Base-by-base conservation (phyloP, 2,113 vertebrate species). In the Tetrao urogallus region DNA sequence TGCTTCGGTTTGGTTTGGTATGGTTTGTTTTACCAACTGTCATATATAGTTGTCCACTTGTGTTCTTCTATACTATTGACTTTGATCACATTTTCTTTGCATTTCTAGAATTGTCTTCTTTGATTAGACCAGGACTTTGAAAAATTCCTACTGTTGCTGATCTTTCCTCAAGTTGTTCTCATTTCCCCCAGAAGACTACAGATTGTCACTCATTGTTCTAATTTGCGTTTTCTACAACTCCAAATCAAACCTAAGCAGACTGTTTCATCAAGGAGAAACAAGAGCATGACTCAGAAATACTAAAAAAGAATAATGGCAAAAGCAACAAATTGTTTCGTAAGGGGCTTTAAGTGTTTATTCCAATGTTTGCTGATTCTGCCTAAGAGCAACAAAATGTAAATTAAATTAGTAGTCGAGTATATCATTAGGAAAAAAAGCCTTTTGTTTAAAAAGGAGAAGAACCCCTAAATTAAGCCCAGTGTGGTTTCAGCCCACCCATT, bases 171-270 rank as follows among this genome's bases (percentile, higher is more conserved):
- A 75, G 52, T 25, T 38, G 20, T n/a, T 64, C 17, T 8, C 3
- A 22, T 86, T 86, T 84, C 17, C 75, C 17, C 4, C 12, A 40
- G 63, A 64, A 67, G 34, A 40, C 42, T n/a, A 10, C 42, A 80
- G 64, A 64, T 75, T 27, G 19, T 79, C 94, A 92, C 57, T 95
- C 86, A 52, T 93, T 89, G 88, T 64, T 95, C 93, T 93, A 92
- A 96, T 97, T 90, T 95, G 89, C 65, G 87, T 91, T 94, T 93
- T 85, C 72, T 90, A 11, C 89, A 93, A 97, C 95, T 96, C 92
- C 95, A 88, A 84, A 93, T 92, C 84, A 95, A 97, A 77, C 48
- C 85, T 94, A 97, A 92, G 71, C 30, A 92, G 80, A 86, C 34
- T 64, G 69, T 67, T 96, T 90, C 93, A 96, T 94, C 93, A 86